phyloP scores from a whole-genome alignment of 1,140 invertebrate genomes.

The Drosophila ambigua region DNA sequence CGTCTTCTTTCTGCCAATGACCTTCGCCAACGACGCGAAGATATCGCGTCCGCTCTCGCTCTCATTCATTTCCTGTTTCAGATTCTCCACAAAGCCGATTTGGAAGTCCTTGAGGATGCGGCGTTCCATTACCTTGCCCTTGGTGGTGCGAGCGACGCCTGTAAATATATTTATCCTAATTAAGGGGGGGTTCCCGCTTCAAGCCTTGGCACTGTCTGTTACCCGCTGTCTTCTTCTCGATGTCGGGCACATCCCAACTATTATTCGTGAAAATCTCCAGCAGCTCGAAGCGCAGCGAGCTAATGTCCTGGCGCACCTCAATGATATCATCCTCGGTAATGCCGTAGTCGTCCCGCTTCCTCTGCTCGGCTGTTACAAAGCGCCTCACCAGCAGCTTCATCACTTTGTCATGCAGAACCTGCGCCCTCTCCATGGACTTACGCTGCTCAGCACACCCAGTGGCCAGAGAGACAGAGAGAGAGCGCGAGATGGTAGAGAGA shows the following conservation, averaged over 20 bases:
- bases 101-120: conserved; percentile 95
- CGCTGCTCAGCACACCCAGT: conserved; percentile 84
- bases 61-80: conserved; percentile 89
- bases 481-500: not conserved
- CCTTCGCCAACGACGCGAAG: conserved; percentile 91
- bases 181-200: not conserved
- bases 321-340: conserved; percentile 98
- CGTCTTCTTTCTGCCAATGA: conserved; percentile 88
- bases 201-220: not conserved
- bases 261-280: conserved; percentile 94
- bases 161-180: not conserved
- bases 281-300: conserved; percentile 92
- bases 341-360: conserved; percentile 91
- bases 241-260: conserved; percentile 90
- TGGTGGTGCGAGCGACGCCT: conserved; percentile 90
- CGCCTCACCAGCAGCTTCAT: conserved; percentile 91
- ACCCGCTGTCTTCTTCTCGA: conserved; percentile 86
- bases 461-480: conserved; percentile 11
- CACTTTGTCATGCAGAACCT: conserved; percentile 88
- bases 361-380: conserved; percentile 93
- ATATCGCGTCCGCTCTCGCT: conserved; percentile 89
- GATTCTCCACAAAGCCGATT: conserved; percentile 93
- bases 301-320: conserved; percentile 97
- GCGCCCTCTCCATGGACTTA: conserved; percentile 89
- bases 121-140: conserved; percentile 92